Evolutionary conservation across 2,113 vertebrate genomes (phyloP), one percentile per base, ranked within the genome.

Genomic region (Aptenodytes patagonicus): DNA sequence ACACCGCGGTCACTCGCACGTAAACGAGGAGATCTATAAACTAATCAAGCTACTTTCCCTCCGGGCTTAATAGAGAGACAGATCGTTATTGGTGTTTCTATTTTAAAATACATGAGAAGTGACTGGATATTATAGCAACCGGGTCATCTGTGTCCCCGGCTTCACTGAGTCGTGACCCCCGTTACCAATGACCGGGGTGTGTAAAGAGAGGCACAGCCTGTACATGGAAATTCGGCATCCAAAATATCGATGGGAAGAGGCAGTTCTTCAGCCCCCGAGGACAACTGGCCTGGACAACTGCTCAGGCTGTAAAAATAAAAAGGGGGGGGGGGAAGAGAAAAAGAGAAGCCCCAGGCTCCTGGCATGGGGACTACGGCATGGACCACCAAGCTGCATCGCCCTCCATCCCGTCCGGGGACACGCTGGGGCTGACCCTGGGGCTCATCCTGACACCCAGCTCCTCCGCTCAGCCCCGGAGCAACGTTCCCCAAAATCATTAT

Each of bases 171-270:
- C 4, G 4, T 65, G 76, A 79, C n/a, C 69, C 11, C 11, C 6
- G 0, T 19, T 6, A 19, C 4, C 25, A 31, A 4, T 1, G 4
- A 8, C 3, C 1, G 0, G 18, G 55, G 5, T 6, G 7, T 7
- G 28, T 1, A 10, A 40, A 46, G 57, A 26, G 22, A 34, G 25
- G n/a, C 13, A 14, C 89, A 52, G 69, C 16, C 55, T 10, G 3
- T 1, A 46, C 9, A 0, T 25, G 57, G 49, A 52, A 85, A 80
- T 25, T 18, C 2, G 1, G 58, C 70, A 38, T 46, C 47, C 71
- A 49, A 80, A 88, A 73, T 18, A 28, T 16, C 8, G 0, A 3
- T 3, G 46, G 62, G 40, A 72, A 80, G 31, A 54, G 72, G 17
- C 24, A 34, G 32, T 6, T 60, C 49, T 71, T 68, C 12, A 8